Conservation (phyloP, 2,113 vertebrate species). For the Microcebus tavaratra region DNA sequence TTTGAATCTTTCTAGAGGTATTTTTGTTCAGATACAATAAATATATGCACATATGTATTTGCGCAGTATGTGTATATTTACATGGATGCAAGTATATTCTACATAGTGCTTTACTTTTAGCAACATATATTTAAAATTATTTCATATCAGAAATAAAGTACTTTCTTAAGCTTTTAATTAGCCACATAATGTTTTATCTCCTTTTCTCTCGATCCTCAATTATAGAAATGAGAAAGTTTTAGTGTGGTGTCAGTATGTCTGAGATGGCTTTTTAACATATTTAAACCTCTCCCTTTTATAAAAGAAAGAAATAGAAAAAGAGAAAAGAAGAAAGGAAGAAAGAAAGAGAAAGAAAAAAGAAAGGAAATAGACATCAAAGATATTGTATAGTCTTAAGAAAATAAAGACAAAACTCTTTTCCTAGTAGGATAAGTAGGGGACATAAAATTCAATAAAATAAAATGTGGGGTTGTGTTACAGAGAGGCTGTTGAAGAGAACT, state of each 20-base stretch:
- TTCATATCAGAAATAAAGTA: neutral
- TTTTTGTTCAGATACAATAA: neutral
- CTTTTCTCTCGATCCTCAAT: neutral
- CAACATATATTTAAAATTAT: neutral
- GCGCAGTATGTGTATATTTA: neutral
- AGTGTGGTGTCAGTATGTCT: neutral
- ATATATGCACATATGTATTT: neutral
- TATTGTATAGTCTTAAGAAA: neutral
- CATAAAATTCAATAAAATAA: neutral
- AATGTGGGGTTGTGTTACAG: neutral
- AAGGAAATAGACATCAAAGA: neutral
- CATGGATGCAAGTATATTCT: neutral
- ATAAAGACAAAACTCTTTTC: neutral
- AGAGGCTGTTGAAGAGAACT: neutral
- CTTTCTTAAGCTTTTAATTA: neutral
- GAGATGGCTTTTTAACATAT: neutral
- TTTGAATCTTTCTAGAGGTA: neutral
- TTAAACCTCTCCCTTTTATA: neutral
- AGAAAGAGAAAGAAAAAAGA: neutral
- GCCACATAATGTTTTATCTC: neutral
- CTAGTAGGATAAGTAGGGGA: fast-evolving
- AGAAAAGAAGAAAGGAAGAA: neutral
- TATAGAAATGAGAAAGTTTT: neutral
- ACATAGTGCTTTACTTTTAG: neutral
- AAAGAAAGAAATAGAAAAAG: neutral